Percentiles rank a stretch among this genome's conserved stretches.
phyloP scores from a whole-genome alignment of 2,113 vertebrate species.

The Eurypyga helias region DNA sequence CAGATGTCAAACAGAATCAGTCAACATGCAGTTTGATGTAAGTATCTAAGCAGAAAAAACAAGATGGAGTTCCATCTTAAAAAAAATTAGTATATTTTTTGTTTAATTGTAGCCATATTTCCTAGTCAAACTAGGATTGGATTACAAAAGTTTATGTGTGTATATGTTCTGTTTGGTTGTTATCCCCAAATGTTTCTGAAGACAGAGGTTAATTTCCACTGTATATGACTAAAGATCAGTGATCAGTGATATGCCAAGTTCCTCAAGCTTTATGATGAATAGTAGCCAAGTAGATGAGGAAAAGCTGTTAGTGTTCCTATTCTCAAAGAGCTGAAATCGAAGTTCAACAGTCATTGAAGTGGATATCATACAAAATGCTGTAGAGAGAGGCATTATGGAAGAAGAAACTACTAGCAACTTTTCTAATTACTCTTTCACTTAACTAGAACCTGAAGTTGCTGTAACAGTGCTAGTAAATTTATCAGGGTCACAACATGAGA shows the following conservation, averaged over 20 bases:
- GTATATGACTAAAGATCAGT: background rate
- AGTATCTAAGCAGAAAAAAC: background rate
- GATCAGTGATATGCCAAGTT: background rate
- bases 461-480: background rate
- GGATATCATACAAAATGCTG: background rate
- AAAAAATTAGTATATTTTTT: background rate
- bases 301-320: background rate
- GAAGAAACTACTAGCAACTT: background rate
- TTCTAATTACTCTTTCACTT: background rate
- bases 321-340: background rate
- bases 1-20: constrained; percentile 11
- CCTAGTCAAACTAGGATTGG: background rate
- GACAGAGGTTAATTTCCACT: background rate
- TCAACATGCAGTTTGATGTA: background rate
- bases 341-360: background rate
- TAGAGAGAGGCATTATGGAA: background rate
- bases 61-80: background rate
- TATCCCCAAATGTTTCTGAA: background rate
- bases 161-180: background rate
- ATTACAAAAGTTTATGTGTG: background rate
- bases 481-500: background rate
- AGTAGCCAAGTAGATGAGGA: background rate
- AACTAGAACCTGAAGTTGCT: background rate
- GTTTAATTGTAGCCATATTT: background rate
- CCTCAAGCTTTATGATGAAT: background rate